Evolutionary conservation across 2,113 vertebrate species (phyloP).

Genomic region (Progne subis): DNA sequence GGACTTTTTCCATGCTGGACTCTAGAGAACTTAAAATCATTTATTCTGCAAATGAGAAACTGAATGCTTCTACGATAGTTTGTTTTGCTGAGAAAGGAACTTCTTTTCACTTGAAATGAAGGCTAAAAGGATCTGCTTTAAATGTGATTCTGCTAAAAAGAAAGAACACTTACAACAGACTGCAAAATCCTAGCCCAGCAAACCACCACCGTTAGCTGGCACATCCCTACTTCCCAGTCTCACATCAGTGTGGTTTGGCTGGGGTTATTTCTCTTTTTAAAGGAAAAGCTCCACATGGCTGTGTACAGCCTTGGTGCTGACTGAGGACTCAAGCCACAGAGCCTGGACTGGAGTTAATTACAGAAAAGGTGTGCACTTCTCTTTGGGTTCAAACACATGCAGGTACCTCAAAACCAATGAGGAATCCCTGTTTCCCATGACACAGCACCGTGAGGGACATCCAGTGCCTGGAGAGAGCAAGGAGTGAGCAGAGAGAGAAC

Average conservation of each 20-base stretch:
- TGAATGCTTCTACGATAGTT: background rate
- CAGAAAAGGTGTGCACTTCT: background rate
- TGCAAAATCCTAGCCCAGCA: background rate
- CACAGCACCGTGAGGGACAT: background rate
- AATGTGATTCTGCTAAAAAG: background rate
- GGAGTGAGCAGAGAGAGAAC: background rate
- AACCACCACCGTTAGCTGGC: background rate
- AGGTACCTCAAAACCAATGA: background rate
- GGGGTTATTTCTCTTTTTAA: background rate
- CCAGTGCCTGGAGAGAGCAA: background rate
- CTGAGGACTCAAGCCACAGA: background rate
- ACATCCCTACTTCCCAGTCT: background rate
- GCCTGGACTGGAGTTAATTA: background rate
- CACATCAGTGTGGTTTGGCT: background rate
- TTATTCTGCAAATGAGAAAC: slow-evolving; percentile 21
- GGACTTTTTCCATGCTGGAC: background rate
- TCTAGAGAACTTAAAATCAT: slow-evolving; percentile 1
- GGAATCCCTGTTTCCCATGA: background rate
- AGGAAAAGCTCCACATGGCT: background rate
- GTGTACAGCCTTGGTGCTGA: background rate
- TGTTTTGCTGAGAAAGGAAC: slow-evolving; percentile 42
- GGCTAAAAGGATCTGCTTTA: slow-evolving; percentile 5
- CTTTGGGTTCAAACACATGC: background rate
- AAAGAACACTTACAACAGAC: background rate
- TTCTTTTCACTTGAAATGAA: slow-evolving; percentile 14